phyloP scores from a whole-genome alignment of 2,888 invertebrate species.

The Hydroisotoma schaefferi region DNA sequence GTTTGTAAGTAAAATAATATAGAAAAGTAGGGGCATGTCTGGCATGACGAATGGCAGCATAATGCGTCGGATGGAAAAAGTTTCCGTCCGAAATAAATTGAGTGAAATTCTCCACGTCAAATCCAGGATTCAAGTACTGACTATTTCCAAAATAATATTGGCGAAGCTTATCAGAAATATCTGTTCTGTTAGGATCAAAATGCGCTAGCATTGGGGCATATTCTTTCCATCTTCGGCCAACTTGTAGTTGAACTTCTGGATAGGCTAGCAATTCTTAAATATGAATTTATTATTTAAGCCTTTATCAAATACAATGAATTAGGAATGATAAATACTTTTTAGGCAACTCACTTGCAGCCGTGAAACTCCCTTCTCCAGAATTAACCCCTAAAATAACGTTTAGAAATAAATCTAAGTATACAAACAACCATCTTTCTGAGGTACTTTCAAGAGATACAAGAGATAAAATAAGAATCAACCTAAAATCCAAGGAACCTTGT shows the following conservation, averaged over 20 bases:
- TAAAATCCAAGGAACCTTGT: constrained; percentile 41
- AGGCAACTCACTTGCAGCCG: constrained; percentile 32
- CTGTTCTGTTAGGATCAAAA: constrained; percentile 21
- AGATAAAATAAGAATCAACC: too few species aligned
- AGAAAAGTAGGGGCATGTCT: constrained; percentile 29
- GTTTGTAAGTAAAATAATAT: constrained; percentile 28
- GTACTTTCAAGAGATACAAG: too few species aligned
- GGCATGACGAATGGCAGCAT: constrained; percentile 23
- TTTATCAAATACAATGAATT: neutral
- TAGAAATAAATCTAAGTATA: too few species aligned
- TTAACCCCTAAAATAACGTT: too few species aligned
- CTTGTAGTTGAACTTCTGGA: constrained; percentile 24
- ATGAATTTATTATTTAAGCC: neutral
- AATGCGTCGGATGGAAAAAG: constrained; percentile 30
- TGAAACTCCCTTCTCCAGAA: constrained; percentile 38
- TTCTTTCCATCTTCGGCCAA: constrained; percentile 31
- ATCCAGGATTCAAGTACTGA: constrained; percentile 26
- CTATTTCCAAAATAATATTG: constrained; percentile 37
- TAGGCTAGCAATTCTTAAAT: constrained; percentile 22
- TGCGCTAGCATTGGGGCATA: constrained; percentile 28
- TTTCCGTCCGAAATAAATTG: constrained; percentile 38
- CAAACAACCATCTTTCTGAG: too few species aligned
- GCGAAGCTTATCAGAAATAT: constrained; percentile 28
- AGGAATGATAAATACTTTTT: constrained; percentile 4
- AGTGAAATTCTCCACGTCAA: constrained; percentile 32